Evolutionary conservation across 2,888 invertebrate genomes (phyloP).

Genomic region (Drosophila pseudotakahashii): DNA sequence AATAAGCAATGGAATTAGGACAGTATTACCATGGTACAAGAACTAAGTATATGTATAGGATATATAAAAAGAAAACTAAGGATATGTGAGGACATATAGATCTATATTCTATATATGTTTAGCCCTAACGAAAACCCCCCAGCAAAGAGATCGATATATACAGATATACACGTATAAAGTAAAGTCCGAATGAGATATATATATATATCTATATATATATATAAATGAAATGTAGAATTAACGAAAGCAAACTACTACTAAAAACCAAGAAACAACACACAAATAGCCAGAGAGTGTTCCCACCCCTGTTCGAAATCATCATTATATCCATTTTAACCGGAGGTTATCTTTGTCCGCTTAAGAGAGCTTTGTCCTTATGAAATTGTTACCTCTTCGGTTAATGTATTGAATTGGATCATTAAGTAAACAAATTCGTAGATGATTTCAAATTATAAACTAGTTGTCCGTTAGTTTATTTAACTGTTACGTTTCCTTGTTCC

Average conservation of each 20-base stretch:
- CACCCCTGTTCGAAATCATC: conserved; percentile 33
- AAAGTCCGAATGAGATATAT: conserved; percentile 13
- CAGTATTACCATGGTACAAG: conserved; percentile 63
- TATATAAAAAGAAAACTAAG: conserved; percentile 27
- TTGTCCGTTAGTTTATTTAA: too few species aligned
- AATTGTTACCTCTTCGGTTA: background rate
- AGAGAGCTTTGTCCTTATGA: background rate
- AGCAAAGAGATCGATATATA: conserved; percentile 19
- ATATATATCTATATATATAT: conserved; percentile 7
- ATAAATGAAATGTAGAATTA: conserved; percentile 17
- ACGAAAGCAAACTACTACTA: conserved; percentile 33
- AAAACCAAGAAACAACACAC: conserved; percentile 27
- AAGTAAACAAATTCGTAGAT: too few species aligned
- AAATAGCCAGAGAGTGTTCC: conserved; percentile 51
- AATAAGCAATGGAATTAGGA: conserved; percentile 51
- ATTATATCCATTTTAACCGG: background rate
- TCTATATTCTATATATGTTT: conserved; percentile 45
- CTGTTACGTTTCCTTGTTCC: too few species aligned
- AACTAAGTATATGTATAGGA: conserved; percentile 27
- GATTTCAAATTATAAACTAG: too few species aligned
- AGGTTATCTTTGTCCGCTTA: background rate
- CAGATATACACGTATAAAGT: conserved; percentile 18
- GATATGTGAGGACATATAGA: conserved; percentile 39
- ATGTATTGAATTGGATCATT: too few species aligned
- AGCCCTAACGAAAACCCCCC: conserved; percentile 25